Base-by-base conservation (phyloP, 1,140 invertebrate species). In the Hypothenemus hampei region DNA sequence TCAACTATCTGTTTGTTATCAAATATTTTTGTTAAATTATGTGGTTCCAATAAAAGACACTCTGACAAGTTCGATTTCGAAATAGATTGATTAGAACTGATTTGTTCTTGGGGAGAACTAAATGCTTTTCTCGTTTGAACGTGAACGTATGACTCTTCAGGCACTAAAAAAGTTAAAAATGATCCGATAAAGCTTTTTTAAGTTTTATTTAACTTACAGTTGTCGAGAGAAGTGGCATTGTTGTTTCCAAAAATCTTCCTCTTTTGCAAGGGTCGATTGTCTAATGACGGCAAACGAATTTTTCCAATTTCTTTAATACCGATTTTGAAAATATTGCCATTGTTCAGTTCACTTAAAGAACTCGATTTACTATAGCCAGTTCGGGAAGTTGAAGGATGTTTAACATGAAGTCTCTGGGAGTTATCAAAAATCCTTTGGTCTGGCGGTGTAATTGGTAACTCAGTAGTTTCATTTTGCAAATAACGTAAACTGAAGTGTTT, bases 401-500 rank as follows among this genome's bases (percentile, higher is more conserved):
- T 51, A 49, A 31, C 40, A 39, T 8, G 47, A 43, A 13, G 57
- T 26, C 55, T 3, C 53, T 57, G 13, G 50, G 52, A 7, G 58
- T 44, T n/a, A 15, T 33, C 50, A 43, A 51, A 50, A 20, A 57
- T 48, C 50, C 60, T 62, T 35, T 49, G 55, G 13, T 66, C 60
- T 18, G 54, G 47, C 36, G 62, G 46, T 15, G 61, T 57, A n/a
- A 52, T 20, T 22, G 63, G 54, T 31, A 64, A 48, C 13, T 71
- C 68, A 5, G n/a, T n/a, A n/a, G 62, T 60, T 58, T 69, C 65
- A 53, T 62, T 64, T 66, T 75, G 73, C 11, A 76, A 62, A 61
- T 76, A 76, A 19, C 69, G 65, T 29, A 77, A 66, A 40, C 76
- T 77, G 45, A 46, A 68, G 29, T 16, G 16, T 36, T 36, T 22